Conservation (phyloP, 2,113 vertebrate genomes). For the Callipepla squamata region DNA sequence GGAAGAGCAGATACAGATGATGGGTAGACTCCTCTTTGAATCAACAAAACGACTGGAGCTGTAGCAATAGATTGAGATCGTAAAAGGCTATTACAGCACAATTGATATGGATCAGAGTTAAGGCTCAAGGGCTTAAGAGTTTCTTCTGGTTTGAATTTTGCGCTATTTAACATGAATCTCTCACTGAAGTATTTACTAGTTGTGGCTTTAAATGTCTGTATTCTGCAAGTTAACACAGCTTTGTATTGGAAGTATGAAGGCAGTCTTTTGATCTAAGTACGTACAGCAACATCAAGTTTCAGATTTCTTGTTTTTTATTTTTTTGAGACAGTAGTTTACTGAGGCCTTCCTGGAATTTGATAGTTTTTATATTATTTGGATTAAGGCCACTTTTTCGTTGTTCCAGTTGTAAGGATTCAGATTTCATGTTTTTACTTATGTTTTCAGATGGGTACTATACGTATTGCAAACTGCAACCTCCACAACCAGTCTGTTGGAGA, state of each 20-base stretch:
- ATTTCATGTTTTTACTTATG: background rate
- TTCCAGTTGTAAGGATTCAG: background rate
- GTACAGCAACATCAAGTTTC: background rate
- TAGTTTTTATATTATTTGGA: background rate
- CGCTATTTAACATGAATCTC: background rate
- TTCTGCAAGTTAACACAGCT: background rate
- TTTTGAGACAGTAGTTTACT: background rate
- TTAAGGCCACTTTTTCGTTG: background rate
- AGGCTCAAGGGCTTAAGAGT: background rate
- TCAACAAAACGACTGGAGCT: background rate
- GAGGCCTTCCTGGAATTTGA: background rate
- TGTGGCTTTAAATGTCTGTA: background rate
- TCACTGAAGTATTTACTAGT: background rate
- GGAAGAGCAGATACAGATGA: background rate
- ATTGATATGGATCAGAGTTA: background rate
- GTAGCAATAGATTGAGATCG: accelerated
- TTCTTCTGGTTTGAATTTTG: background rate
- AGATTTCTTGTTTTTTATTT: background rate
- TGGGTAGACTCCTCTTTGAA: background rate
- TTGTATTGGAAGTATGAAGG: background rate
- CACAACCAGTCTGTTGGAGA: constrained; percentile 97
- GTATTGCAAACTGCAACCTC: constrained; percentile 95
- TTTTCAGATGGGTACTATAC: constrained; percentile 87
- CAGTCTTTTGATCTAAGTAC: background rate
- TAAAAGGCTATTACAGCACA: background rate